These are phyloP conservation scores for Zaprionus lachaisei DNA, from an alignment of 1,140 invertebrate species.

Conservation along the genomic window DNA sequence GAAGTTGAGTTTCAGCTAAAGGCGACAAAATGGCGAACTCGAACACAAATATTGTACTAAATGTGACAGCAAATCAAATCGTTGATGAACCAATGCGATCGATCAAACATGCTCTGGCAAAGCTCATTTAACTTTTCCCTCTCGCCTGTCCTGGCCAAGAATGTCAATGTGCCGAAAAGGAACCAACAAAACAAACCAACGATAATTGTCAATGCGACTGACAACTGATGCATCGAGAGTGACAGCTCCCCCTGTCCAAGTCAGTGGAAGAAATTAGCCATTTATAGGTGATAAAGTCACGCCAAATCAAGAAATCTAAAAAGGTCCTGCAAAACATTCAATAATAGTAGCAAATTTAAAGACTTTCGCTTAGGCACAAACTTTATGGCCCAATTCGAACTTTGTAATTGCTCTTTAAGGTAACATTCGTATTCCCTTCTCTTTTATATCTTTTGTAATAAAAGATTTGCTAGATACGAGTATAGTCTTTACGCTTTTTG, in stretches of 20 bases:
- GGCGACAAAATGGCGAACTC: neutral
- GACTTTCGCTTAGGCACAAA: neutral
- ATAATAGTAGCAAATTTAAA: neutral
- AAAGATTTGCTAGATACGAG: neutral
- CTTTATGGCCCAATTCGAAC: neutral
- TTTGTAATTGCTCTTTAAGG: neutral
- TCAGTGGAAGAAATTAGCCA: neutral
- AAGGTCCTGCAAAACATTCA: neutral
- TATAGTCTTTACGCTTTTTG: too few relatives aligned
- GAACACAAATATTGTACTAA: neutral
- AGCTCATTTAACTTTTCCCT: conserved; percentile 73
- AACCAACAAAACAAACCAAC: conserved; percentile 55
- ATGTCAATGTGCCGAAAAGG: conserved; percentile 60
- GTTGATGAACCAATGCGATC: conserved; percentile 21
- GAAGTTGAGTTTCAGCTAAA: neutral
- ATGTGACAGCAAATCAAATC: conserved; percentile 8
- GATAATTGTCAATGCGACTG: conserved; percentile 67
- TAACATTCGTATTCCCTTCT: neutral
- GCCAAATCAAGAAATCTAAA: conserved; percentile 13
- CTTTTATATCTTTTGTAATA: neutral
- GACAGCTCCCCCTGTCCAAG: neutral
- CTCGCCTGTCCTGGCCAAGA: conserved; percentile 33
- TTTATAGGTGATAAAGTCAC: conserved; percentile 8
- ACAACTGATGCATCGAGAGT: conserved; percentile 21
- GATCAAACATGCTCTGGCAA: conserved; percentile 65